Percentiles rank a stretch among this genome's conserved stretches.
phyloP scores from a whole-genome alignment of 2,888 invertebrate genomes.

The Drosophila lacicola region DNA sequence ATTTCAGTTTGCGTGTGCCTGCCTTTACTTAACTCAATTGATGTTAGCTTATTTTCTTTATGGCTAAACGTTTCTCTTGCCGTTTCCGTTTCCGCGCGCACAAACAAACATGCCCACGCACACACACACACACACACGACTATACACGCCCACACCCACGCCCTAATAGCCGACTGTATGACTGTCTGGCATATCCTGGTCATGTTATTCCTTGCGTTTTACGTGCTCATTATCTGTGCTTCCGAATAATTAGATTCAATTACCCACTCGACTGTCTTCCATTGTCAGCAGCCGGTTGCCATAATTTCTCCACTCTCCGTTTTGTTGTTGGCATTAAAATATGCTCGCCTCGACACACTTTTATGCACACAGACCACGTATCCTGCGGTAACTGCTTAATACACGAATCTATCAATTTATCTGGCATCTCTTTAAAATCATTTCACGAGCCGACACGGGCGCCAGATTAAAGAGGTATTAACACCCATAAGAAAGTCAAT shows the following conservation, averaged over 20 bases:
- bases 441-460: background rate
- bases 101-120: conserved; percentile 17
- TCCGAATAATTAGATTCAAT: conserved; percentile 79
- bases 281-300: conserved; percentile 24
- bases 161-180: background rate
- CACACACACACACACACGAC: conserved; percentile 1
- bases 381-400: conserved; percentile 1
- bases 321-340: conserved; percentile 23
- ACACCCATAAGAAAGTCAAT: conserved; percentile 69
- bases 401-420: conserved; percentile 45
- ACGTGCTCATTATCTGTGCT: conserved; percentile 76
- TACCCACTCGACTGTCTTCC: conserved; percentile 47
- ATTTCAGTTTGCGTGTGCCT: conserved; percentile 38
- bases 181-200: conserved; percentile 27
- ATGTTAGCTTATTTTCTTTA: conserved; percentile 48
- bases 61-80: conserved; percentile 38
- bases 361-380: conserved; percentile 27
- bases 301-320: background rate
- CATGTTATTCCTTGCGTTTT: conserved; percentile 45
- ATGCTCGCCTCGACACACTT: conserved; percentile 18
- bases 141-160: conserved; percentile 8
- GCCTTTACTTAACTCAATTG: conserved; percentile 55
- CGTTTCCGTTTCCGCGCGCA: conserved; percentile 27
- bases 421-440: conserved; percentile 36
- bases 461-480: conserved; percentile 56